phyloP scores from a whole-genome alignment of 2,797 vertebrate genomes.

The Botia almorhae region DNA sequence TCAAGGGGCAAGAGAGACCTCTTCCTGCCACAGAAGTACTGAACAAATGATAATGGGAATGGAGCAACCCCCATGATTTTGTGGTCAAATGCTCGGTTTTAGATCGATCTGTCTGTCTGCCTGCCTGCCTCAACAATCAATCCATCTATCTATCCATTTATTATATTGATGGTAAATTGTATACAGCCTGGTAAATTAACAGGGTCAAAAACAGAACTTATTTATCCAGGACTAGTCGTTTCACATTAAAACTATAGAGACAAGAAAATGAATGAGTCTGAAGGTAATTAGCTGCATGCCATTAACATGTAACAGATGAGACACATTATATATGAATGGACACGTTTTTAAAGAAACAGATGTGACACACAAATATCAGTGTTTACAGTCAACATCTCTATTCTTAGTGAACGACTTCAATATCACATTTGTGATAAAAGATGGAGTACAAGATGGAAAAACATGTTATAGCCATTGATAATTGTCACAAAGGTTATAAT shows the following conservation, averaged over 20 bases:
- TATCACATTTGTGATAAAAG: too few relatives aligned
- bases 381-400: too few relatives aligned
- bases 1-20: constrained; percentile 37
- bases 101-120: not conserved
- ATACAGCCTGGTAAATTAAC: not conserved
- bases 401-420: too few relatives aligned
- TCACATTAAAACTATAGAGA: not conserved
- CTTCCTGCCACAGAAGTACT: constrained; percentile 1
- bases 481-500: not conserved
- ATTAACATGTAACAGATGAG: constrained; percentile 21
- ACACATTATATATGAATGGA: constrained; percentile 7
- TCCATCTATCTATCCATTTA: not conserved
- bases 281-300: not conserved
- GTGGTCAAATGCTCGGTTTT: not conserved
- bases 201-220: not conserved
- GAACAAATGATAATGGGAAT: constrained; percentile 1
- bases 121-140: not conserved
- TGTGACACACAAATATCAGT: not conserved
- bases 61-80: not conserved
- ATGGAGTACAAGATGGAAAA: not conserved
- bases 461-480: not conserved
- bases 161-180: not conserved
- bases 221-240: not conserved
- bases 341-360: constrained; percentile 8
- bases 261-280: not conserved